phyloP scores from a whole-genome alignment of 2,888 invertebrate species.

The Clusia tigrina region DNA sequence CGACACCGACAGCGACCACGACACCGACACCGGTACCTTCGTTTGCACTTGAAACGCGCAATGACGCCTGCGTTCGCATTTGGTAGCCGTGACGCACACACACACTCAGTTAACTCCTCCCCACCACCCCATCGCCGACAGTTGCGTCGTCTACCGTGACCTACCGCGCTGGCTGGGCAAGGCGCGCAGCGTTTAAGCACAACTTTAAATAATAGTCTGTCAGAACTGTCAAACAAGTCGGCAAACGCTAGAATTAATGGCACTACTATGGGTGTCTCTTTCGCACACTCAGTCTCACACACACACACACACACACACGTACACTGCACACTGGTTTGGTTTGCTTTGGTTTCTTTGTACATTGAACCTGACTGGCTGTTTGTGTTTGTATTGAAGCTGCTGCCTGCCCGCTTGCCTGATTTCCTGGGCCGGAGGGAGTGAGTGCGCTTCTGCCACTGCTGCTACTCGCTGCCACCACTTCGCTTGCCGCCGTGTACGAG shows the following conservation, averaged over 20 bases:
- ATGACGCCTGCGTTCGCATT: too few species aligned
- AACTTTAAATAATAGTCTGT: constrained; percentile 66
- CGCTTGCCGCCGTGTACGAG: constrained; percentile 5
- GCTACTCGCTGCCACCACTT: background rate
- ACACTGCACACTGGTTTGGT: constrained; percentile 28
- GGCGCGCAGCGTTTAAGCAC: constrained; percentile 60
- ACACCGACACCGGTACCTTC: too few species aligned
- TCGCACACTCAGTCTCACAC: constrained; percentile 37
- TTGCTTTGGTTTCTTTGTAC: constrained; percentile 48
- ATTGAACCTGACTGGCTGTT: constrained; percentile 46
- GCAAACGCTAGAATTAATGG: constrained; percentile 65
- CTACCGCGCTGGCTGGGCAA: too few species aligned
- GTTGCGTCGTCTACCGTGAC: too few species aligned
- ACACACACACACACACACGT: constrained; percentile 19
- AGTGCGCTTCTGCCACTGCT: background rate
- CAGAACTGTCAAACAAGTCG: constrained; percentile 66
- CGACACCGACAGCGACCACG: too few species aligned
- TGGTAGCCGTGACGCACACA: too few species aligned
- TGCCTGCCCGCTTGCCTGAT: too few species aligned
- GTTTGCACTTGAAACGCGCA: too few species aligned
- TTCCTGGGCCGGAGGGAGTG: constrained; percentile 5
- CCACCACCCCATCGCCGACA: too few species aligned
- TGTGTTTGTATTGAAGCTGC: constrained; percentile 6
- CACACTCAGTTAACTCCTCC: too few species aligned
- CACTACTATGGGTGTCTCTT: constrained; percentile 34